Percentiles rank a stretch among this genome's conserved stretches.
phyloP scores from a whole-genome alignment of 2,888 invertebrate species.

The Netelia virgata region DNA sequence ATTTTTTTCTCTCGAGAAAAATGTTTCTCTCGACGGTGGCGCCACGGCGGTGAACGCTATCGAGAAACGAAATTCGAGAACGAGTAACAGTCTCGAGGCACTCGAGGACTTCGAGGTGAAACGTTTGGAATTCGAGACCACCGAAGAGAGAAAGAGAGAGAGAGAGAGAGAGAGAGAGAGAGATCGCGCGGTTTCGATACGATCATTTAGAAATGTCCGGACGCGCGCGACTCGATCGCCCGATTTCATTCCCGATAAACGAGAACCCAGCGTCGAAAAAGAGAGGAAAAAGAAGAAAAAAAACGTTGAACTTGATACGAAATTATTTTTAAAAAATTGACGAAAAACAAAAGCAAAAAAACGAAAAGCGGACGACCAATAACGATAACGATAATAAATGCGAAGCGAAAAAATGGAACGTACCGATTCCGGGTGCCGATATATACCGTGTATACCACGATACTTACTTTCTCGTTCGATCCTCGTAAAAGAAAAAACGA shows the following conservation, averaged over 20 bases:
- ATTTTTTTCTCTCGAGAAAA: no score
- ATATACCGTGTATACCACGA: slow-evolving; percentile 5
- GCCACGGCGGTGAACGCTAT: no score
- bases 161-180: slow-evolving; percentile 5
- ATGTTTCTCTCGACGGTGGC: no score
- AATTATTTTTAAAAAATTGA: slow-evolving; percentile 13
- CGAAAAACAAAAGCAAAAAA: slow-evolving; percentile 1
- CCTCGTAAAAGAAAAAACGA: slow-evolving; percentile 69
- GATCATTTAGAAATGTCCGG: background rate
- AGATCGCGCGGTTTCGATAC: slow-evolving; percentile 14
- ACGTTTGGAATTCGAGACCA: no score
- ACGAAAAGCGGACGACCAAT: slow-evolving; percentile 6
- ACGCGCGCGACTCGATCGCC: background rate
- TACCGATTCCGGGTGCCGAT: slow-evolving; percentile 68
- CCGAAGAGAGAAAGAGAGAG: background rate
- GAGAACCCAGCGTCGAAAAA: background rate
- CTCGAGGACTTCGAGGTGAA: no score
- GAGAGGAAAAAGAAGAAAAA: background rate
- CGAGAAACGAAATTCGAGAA: no score
- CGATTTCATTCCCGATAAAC: slow-evolving; percentile 24
- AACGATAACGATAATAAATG: slow-evolving; percentile 3
- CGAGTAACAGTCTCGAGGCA: no score
- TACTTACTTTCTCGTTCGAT: slow-evolving; percentile 76
- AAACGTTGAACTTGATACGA: slow-evolving; percentile 1
- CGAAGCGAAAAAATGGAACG: slow-evolving; percentile 75